Evolutionary conservation across 2,888 invertebrate genomes (phyloP).

Genomic region (Lathronympha strigana): DNA sequence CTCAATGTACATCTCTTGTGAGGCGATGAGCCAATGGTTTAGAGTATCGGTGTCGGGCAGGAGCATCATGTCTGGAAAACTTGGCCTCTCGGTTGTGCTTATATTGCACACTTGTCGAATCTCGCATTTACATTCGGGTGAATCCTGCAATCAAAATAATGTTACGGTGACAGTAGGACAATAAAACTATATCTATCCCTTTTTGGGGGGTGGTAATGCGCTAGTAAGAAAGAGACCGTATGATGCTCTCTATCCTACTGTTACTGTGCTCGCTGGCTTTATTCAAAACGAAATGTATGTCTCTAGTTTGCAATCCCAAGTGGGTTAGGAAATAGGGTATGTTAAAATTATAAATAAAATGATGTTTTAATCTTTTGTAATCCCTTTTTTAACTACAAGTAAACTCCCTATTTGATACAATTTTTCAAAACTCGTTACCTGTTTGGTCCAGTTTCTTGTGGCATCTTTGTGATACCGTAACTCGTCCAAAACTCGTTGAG

Average conservation of each 20-base stretch:
- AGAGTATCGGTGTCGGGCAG: slow-evolving; percentile 70
- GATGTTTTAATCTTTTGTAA: too few relatives aligned
- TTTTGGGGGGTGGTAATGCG: too few relatives aligned
- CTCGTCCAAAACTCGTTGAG: slow-evolving; percentile 55
- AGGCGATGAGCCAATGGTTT: slow-evolving; percentile 80
- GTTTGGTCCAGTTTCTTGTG: slow-evolving; percentile 60
- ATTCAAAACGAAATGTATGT: too few relatives aligned
- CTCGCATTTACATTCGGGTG: slow-evolving; percentile 76
- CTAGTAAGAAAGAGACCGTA: too few relatives aligned
- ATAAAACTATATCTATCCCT: too few relatives aligned
- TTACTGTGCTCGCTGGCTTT: too few relatives aligned
- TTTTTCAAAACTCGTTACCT: slow-evolving; percentile 52
- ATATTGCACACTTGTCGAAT: slow-evolving; percentile 66
- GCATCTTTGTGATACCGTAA: slow-evolving; percentile 49
- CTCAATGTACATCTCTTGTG: slow-evolving; percentile 80
- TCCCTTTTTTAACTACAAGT: too few relatives aligned
- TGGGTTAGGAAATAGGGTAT: too few relatives aligned
- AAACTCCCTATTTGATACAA: not conserved
- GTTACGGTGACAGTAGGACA: not conserved
- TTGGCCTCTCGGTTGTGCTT: slow-evolving; percentile 42
- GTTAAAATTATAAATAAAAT: too few relatives aligned
- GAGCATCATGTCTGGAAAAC: slow-evolving; percentile 58
- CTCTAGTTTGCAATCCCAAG: too few relatives aligned
- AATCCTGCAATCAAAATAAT: slow-evolving; percentile 65
- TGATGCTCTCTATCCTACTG: too few relatives aligned